Evolutionary conservation across 2,113 vertebrate genomes (phyloP), one percentile per base, ranked within the genome.

Genomic region (Gambusia holbrooki): DNA sequence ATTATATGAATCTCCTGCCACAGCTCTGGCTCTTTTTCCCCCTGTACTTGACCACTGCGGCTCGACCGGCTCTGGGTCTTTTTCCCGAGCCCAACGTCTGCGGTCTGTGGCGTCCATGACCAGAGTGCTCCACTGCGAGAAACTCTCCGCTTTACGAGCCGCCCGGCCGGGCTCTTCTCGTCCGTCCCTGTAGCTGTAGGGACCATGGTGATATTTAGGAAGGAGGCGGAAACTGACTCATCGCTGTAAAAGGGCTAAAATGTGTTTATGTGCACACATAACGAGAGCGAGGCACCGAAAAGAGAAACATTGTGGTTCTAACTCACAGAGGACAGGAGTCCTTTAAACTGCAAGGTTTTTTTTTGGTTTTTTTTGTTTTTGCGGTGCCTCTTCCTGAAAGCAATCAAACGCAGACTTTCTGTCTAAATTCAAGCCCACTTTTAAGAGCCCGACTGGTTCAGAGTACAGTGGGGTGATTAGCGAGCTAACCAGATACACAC

Each of bases 61-160:
- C 78, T 89, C 2, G 64, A 64, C 79, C 58, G 19, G 51, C 48
- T 65, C 29, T 66, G 61, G 28, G 74, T 85, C 77, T 80, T 81
- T 71, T 73, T 85, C 25, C n/a, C 79, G 74, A 77, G 77, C 76
- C 77, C 62, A 32, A 28, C 76, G 78, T 88, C 85, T 90, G 89
- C 40, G 86, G 89, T 88, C 74, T 87, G 82, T 71, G 83, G 88
- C 79, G 27, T 84, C 60, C 68, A 80, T 65, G 61, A 84, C 69
- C 79, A 73, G 77, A 1, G 13, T 66, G 81, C 74, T 58, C 82
- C 84, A 78, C 76, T 75, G 67, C 28, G 27, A 88, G 76, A 75
- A 71, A 15, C 69, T 30, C 29, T 71, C 70, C 73, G 79, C 87
- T 90, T 81, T 81, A 86, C 68, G 65, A 77, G 79, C 54, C 27